Evolutionary conservation across 2,888 invertebrate species (phyloP).

Genomic region (Tenthredo distinguenda): DNA sequence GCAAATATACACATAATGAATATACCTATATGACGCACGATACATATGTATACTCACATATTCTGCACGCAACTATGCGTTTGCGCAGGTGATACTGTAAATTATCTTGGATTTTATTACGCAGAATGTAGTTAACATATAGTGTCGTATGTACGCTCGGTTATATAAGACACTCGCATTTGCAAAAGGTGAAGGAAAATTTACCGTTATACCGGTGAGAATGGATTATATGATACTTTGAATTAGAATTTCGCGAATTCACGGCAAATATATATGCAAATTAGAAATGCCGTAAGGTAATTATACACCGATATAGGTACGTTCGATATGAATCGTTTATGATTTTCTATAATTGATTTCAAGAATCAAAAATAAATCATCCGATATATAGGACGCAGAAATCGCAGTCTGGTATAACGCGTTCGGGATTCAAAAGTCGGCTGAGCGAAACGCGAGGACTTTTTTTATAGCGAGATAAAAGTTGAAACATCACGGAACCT

Average conservation of each 20-base stretch:
- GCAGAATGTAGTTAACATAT: not conserved
- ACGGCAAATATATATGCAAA: too few species aligned
- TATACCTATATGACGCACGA: not conserved
- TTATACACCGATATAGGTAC: too few species aligned
- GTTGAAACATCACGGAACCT: not conserved
- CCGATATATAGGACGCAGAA: not conserved
- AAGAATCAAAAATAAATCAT: not conserved
- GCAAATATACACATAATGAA: not conserved
- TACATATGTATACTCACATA: not conserved
- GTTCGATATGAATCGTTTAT: not conserved
- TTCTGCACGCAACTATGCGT: constrained; percentile 1
- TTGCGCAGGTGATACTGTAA: not conserved
- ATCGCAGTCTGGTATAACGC: not conserved
- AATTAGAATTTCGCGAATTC: not conserved
- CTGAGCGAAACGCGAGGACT: not conserved
- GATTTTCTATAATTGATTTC: not conserved
- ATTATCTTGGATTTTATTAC: not conserved
- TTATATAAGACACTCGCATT: constrained; percentile 8
- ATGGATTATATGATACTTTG: not conserved
- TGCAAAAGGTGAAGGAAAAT: not conserved
- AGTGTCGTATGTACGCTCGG: not conserved
- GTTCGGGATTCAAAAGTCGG: too few species aligned
- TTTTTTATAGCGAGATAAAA: not conserved
- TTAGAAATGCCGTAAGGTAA: too few species aligned
- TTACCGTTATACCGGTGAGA: not conserved